These are phyloP conservation scores for Entomobrya proxima DNA, from an alignment of 2,888 invertebrate species.

Conservation along the genomic window DNA sequence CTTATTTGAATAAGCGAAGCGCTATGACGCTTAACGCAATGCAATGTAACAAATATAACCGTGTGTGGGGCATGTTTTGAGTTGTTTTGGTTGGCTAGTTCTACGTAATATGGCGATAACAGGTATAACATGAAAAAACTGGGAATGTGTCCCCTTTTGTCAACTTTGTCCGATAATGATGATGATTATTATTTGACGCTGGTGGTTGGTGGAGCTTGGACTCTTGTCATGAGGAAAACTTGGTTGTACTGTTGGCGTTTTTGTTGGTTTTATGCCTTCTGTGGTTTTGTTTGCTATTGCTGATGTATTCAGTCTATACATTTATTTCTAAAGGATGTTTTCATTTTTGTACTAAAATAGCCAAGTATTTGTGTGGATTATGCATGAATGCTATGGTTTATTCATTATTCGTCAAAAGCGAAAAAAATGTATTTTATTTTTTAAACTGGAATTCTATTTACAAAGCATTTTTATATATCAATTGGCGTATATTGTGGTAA, in stretches of 20 bases:
- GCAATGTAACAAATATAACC: too few species aligned
- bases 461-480: too few species aligned
- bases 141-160: slow-evolving; percentile 68
- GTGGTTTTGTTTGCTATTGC: too few species aligned
- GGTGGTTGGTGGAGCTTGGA: neutral
- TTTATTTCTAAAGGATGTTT: too few species aligned
- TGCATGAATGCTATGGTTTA: too few species aligned
- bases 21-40: slow-evolving; percentile 13
- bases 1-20: slow-evolving; percentile 45
- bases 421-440: too few species aligned
- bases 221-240: neutral
- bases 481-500: too few species aligned
- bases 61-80: slow-evolving; percentile 15
- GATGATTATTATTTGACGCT: slow-evolving; percentile 51
- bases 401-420: too few species aligned
- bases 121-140: slow-evolving; percentile 66
- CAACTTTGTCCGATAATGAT: slow-evolving; percentile 65
- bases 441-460: too few species aligned
- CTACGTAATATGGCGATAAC: slow-evolving; percentile 56
- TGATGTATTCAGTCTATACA: too few species aligned
- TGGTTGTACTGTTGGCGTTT: neutral
- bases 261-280: neutral
- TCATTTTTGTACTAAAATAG: too few species aligned
- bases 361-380: too few species aligned
- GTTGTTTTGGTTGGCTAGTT: slow-evolving; percentile 34